These are phyloP conservation scores for Pogoniulus pusillus DNA, from an alignment of 2,797 vertebrate species.

Conservation along the genomic window DNA sequence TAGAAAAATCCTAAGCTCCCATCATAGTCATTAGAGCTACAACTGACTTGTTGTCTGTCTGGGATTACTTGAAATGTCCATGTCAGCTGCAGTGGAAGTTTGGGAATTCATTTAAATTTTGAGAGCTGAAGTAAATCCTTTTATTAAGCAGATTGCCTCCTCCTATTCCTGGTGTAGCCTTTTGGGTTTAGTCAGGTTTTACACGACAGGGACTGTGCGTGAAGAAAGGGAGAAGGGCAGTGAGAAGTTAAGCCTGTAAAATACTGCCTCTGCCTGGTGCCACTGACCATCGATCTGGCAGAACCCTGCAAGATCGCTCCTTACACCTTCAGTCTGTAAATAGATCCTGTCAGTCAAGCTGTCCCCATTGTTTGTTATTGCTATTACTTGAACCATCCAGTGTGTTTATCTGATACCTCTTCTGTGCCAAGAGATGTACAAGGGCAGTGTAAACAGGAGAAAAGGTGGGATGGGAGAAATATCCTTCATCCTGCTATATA, in stretches of 20 bases:
- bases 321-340: conserved; percentile 30
- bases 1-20: conserved; percentile 45
- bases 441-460: not conserved
- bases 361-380: conserved; percentile 19
- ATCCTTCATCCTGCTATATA: not conserved
- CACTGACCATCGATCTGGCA: not conserved
- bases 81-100: conserved; percentile 42
- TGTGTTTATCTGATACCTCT: not conserved
- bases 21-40: conserved; percentile 37
- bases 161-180: conserved; percentile 40
- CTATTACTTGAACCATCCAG: not conserved
- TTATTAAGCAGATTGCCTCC: conserved; percentile 49
- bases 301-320: not conserved
- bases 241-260: conserved; percentile 17
- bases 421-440: not conserved
- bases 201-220: conserved; percentile 11
- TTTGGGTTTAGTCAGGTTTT: conserved; percentile 57
- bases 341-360: conserved; percentile 7
- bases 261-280: not conserved
- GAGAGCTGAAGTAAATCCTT: conserved; percentile 60
- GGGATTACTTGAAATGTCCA: conserved; percentile 50
- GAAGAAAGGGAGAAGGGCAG: conserved; percentile 6
- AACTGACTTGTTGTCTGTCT: conserved; percentile 29
- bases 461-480: not conserved
- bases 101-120: conserved; percentile 45